A percentile compares a stretch with the other conserved stretches of the same genome.
Conservation (phyloP, 1,140 invertebrate species). For the Mesaphorura yosii region DNA sequence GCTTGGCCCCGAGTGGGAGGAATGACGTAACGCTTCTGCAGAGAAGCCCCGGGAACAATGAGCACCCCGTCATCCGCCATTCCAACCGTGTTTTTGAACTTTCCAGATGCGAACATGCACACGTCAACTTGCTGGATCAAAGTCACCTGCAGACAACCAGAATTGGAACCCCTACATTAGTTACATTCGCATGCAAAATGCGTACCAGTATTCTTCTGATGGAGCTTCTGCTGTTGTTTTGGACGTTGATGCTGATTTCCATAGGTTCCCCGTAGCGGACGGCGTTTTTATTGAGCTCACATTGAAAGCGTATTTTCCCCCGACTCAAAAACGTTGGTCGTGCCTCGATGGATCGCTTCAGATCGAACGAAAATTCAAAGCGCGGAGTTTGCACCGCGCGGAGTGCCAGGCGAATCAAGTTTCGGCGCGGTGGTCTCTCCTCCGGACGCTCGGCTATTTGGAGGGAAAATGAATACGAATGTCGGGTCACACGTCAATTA, state of each 20-base stretch:
- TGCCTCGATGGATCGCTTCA: constrained; percentile 21
- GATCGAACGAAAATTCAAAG: constrained; percentile 11
- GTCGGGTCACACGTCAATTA: background rate
- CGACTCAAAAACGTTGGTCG: constrained; percentile 43
- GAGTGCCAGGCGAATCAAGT: constrained; percentile 59
- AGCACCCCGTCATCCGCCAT: constrained; percentile 41
- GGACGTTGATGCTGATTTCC: constrained; percentile 63
- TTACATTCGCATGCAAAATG: no score
- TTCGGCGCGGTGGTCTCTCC: constrained; percentile 59
- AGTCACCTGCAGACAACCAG: constrained; percentile 48
- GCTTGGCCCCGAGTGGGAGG: constrained; percentile 66
- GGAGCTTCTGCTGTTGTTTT: constrained; percentile 89
- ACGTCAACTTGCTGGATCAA: constrained; percentile 96
- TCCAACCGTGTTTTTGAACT: constrained; percentile 96
- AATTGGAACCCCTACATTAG: background rate
- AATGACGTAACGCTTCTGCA: constrained; percentile 68
- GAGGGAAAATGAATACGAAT: constrained; percentile 7
- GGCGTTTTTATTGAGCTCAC: constrained; percentile 74
- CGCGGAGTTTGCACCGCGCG: constrained; percentile 20
- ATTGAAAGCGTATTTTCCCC: constrained; percentile 64
- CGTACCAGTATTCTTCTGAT: constrained; percentile 81
- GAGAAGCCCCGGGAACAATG: constrained; percentile 53
- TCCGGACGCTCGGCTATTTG: constrained; percentile 57
- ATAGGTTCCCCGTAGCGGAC: constrained; percentile 51
- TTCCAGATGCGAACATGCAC: constrained; percentile 96